phyloP scores from a whole-genome alignment of 2,888 invertebrate genomes.

The Rhamphomyia laevipes region DNA sequence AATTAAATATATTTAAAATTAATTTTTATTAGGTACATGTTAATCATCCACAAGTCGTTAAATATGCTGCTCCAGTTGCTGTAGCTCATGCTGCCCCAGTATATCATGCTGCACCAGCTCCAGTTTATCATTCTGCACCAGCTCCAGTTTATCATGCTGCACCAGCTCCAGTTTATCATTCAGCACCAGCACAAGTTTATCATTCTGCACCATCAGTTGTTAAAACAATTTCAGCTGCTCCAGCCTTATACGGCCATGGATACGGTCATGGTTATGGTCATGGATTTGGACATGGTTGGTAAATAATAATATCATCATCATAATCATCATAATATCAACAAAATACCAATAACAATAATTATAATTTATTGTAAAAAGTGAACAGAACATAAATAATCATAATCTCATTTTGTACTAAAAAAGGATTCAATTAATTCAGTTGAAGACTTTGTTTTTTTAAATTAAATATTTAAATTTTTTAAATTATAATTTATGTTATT shows the following conservation, averaged over 20 bases:
- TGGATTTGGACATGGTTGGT: conserved; percentile 4
- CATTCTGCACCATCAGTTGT: background rate
- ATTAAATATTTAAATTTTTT: too few species aligned
- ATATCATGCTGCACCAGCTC: background rate
- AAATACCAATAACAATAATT: too few species aligned
- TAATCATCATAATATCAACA: too few species aligned
- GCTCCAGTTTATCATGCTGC: conserved; percentile 2
- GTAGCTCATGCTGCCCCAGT: conserved; percentile 4
- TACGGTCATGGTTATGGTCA: conserved; percentile 5
- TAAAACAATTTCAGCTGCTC: background rate
- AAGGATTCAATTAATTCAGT: too few species aligned
- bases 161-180: background rate
- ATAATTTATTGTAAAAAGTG: too few species aligned
- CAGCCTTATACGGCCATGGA: conserved; percentile 5
- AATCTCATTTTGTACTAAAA: too few species aligned
- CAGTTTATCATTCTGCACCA: conserved; percentile 2
- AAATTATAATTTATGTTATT: too few species aligned
- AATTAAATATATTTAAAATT: background rate
- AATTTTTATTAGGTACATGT: conserved; percentile 4
- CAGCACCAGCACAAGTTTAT: conserved; percentile 1
- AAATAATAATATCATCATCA: background rate
- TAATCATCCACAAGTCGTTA: conserved; percentile 9
- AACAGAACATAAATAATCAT: too few species aligned
- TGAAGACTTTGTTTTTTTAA: too few species aligned
- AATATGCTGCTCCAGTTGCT: conserved; percentile 9